phyloP scores from a whole-genome alignment of 23 tunicate genomes.

The Halocynthia aurantium region DNA sequence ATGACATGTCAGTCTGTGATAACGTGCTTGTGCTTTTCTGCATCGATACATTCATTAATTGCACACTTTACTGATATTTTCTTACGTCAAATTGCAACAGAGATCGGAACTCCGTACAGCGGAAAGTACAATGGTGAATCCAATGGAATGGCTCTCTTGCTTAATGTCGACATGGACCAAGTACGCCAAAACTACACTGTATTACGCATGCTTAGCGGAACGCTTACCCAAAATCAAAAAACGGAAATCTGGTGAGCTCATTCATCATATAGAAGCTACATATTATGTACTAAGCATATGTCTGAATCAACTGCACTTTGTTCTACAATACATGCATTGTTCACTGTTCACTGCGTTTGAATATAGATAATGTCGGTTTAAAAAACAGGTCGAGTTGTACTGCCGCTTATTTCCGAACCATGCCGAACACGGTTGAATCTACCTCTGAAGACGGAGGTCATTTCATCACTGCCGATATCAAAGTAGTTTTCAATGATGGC shows the following conservation, averaged over 20 bases:
- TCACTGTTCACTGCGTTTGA: too few relatives aligned
- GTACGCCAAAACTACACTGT: slow-evolving; percentile 22
- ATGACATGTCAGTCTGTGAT: too few relatives aligned
- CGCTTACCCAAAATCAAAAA: slow-evolving; percentile 17
- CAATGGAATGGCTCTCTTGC: slow-evolving; percentile 27
- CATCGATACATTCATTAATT: too few relatives aligned
- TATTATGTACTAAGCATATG: neutral
- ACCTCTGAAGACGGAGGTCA: slow-evolving; percentile 9
- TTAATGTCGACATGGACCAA: slow-evolving; percentile 55
- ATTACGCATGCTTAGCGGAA: slow-evolving; percentile 48
- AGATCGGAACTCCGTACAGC: slow-evolving; percentile 33
- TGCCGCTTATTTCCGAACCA: slow-evolving; percentile 32
- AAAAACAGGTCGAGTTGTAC: slow-evolving; percentile 19
- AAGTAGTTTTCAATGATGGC: slow-evolving; percentile 39
- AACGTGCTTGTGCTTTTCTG: too few relatives aligned
- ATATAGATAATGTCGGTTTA: neutral
- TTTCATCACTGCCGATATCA: slow-evolving; percentile 17
- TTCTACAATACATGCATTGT: neutral
- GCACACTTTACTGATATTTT: too few relatives aligned
- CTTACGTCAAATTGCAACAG: neutral
- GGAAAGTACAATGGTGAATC: slow-evolving; percentile 51
- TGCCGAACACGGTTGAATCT: slow-evolving; percentile 15
- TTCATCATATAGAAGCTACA: neutral
- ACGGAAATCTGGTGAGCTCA: slow-evolving; percentile 16
- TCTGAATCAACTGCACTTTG: neutral